phyloP scores from a whole-genome alignment of 2,888 invertebrate genomes.

The Rutpela maculata region DNA sequence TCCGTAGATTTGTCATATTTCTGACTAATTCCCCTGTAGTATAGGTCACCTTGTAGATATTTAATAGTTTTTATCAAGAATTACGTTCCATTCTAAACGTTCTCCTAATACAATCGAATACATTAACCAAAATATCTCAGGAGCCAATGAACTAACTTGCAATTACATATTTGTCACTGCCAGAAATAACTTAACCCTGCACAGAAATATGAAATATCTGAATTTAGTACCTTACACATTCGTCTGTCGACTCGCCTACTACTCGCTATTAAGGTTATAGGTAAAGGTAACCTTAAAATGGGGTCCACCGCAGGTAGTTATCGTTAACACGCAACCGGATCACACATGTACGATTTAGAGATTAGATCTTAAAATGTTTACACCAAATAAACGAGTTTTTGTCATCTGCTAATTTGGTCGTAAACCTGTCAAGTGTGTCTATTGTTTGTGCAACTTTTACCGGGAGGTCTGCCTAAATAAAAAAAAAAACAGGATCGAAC shows the following conservation, averaged over 20 bases:
- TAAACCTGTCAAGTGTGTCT: conserved; percentile 57
- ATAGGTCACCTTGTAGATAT: neutral
- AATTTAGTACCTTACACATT: conserved; percentile 8
- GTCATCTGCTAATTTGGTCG: conserved; percentile 59
- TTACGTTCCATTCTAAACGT: neutral
- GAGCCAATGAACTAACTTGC: conserved; percentile 9
- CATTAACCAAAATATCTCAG: neutral
- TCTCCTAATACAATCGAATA: neutral
- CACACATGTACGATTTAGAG: conserved; percentile 45
- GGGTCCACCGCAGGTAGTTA: conserved; percentile 32
- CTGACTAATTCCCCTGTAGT: too few species aligned
- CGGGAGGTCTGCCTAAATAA: conserved; percentile 49
- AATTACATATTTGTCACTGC: conserved; percentile 7
- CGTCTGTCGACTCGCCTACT: neutral
- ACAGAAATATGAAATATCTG: conserved; percentile 16
- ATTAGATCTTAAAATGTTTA: conserved; percentile 59
- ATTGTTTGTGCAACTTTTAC: conserved; percentile 54
- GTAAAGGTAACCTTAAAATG: conserved; percentile 20
- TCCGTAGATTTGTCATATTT: too few species aligned
- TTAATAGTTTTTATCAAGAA: neutral
- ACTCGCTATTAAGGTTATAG: conserved; percentile 14
- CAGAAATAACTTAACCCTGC: neutral
- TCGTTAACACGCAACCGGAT: conserved; percentile 37
- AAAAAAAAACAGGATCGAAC: neutral
- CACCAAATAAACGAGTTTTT: conserved; percentile 59